These are phyloP conservation scores for Dicentrarchus labrax DNA, from an alignment of 2,113 vertebrate species.

Conservation along the genomic window DNA sequence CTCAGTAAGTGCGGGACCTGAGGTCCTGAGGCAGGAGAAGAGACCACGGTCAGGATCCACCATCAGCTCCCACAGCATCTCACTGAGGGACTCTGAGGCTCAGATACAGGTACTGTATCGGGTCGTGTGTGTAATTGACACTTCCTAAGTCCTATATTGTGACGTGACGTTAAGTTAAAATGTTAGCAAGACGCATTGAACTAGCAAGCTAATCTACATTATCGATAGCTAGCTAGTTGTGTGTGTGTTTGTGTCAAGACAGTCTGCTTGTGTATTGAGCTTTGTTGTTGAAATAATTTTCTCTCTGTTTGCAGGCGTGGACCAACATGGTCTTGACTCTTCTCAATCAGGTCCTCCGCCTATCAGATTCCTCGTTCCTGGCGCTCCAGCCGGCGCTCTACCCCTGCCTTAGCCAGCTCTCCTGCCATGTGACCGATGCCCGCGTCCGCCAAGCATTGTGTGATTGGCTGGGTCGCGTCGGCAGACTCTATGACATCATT, in stretches of 20 bases:
- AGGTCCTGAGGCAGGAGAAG: conserved; percentile 93
- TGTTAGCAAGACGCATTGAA: too few relatives aligned
- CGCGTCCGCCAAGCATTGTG: conserved; percentile 94
- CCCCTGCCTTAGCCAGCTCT: conserved; percentile 96
- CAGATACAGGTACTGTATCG: conserved; percentile 93
- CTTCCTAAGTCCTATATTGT: too few relatives aligned
- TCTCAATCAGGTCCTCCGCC: conserved; percentile 94
- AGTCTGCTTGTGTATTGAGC: too few relatives aligned
- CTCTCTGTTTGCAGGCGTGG: conserved; percentile 88
- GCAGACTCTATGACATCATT: conserved; percentile 94
- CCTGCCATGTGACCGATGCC: conserved; percentile 93
- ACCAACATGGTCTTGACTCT: conserved; percentile 98
- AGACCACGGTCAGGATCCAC: conserved; percentile 93
- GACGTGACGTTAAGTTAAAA: too few relatives aligned
- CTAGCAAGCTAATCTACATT: too few relatives aligned
- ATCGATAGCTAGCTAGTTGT: too few relatives aligned
- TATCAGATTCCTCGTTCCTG: conserved; percentile 91
- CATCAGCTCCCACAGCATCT: conserved; percentile 91
- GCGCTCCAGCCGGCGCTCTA: conserved; percentile 95
- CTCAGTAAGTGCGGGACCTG: conserved; percentile 94
- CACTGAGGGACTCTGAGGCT: conserved; percentile 91
- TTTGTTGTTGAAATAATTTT: too few relatives aligned
- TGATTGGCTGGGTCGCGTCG: conserved; percentile 95
- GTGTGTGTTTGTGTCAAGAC: too few relatives aligned
- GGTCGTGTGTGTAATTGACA: too few relatives aligned